Evolutionary conservation across 2,888 invertebrate genomes (phyloP), one percentile per base, ranked within the genome.

Genomic region (Apeira syringaria): DNA sequence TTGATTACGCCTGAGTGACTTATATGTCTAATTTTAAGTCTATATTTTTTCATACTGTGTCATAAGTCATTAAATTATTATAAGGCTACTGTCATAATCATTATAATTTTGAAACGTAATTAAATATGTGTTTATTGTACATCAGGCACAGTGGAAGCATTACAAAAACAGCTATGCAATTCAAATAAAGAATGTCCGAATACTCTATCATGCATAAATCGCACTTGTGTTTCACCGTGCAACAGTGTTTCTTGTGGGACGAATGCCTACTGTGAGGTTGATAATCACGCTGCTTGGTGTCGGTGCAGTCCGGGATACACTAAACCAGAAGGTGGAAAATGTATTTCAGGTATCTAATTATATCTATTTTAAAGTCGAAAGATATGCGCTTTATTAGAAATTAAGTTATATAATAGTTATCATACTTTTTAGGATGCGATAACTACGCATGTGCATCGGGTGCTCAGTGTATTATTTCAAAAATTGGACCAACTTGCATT

Each of bases 221-320:
- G 94, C 27, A 93, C 92, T 32, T 97, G 97, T 69, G 85, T 94
- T 1, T 96, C 96, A 68, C 97, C 97, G 0, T 97, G 97, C 66
- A 92, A 91, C 12, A 92, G 92, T 38, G 85, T 97, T 32, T 91
- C 94, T 1, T 98, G 98, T 71, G 97, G 97, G 17, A 84, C 93
- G 0, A 95, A 97, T 77, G 95, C 97, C 0, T 94, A 94, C 64
- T 98, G 98, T 73, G 96, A 97, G 80, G 94, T 96, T 0, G 95
- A 96, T 53, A 94, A 96, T 61, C 97, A 97, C 70, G 95, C 95
- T 0, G 96, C 96, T 4, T 95, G 95, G 94, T 98, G 98, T 72
- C 93, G 95, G 55, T 98, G 98, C 68, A 92, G 94, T 41, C 94
- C 95, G 32, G 97, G 97, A 8, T 97, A 92, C 64, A 92, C 92